Base-by-base conservation (phyloP, 2,888 invertebrate species). In the Hydriomena furcata region DNA sequence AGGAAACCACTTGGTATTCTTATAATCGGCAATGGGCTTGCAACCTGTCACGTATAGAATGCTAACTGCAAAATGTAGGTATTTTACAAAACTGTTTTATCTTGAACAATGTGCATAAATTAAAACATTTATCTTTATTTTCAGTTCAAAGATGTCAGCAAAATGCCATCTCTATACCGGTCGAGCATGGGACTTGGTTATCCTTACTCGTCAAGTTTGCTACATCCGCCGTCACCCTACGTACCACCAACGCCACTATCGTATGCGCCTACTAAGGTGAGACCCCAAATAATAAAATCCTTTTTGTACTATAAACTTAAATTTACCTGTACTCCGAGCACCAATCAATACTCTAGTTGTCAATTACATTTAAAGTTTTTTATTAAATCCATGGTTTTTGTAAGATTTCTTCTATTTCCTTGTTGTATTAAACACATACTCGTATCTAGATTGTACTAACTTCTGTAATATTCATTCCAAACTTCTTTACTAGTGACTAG, bases 181-280 rank as follows among this genome's bases (percentile, higher is more conserved):
- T 93, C 94, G 58, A 91, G 93, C 12, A 75, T 95, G 54, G 94
- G 95, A n/a, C 91, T 96, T 52, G 94, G 94, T 55, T 97, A 96
- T 82, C 94, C 96, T 1, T 89, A 89, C 66, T 94, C 94, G 25
- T 93, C 96, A 11, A 93, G 96, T 53, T 87, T 97, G 46, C 88
- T 96, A 55, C 97, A 96, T 86, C 95, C 96, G 32, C 92, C 95
- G 17, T 95, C 96, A 41, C 97, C 97, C 6, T 97, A 97, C 82
- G 96, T 95, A 69, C 96, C 97, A 54, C 97, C 97, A 21, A 95
- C 94, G 77, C 97, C 97, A 73, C 90, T 97, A 64, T 94, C 96
- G 27, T 97, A 96, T 81, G 95, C 97, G 67, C 97, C 97, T 70
- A 97, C 97, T 71, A 97, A 97, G 95, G 97, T 97, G 91, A 36